phyloP scores from a whole-genome alignment of 2,888 invertebrate species.

The Heliconius cydno region DNA sequence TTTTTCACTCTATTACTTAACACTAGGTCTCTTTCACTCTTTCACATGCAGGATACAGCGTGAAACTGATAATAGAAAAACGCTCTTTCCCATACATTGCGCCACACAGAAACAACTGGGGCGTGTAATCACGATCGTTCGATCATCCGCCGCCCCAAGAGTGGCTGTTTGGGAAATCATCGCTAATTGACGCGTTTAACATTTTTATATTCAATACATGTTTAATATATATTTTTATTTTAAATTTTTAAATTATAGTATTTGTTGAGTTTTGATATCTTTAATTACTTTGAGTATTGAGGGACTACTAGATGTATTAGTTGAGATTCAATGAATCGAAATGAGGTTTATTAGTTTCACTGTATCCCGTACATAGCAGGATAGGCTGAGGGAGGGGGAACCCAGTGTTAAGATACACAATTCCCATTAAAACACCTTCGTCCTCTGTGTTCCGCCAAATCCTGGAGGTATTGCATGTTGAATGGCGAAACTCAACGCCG shows the following conservation, averaged over 20 bases:
- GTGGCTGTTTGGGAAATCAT: conserved; percentile 49
- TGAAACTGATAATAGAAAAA: not conserved
- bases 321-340: too few relatives aligned
- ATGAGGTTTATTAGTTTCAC: too few relatives aligned
- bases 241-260: not conserved
- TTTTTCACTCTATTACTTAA: not conserved
- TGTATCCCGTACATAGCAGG: too few relatives aligned
- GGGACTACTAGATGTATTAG: not conserved
- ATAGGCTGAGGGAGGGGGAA: too few relatives aligned
- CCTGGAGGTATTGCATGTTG: too few relatives aligned
- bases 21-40: not conserved
- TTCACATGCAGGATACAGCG: not conserved
- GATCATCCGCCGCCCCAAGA: conserved; percentile 48
- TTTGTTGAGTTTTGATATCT: not conserved
- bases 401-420: too few relatives aligned
- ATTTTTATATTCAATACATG: conserved; percentile 39
- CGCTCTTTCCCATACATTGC: conserved; percentile 16
- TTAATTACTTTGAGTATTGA: not conserved
- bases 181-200: conserved; percentile 47
- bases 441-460: too few relatives aligned
- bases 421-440: too few relatives aligned
- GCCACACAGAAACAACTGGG: conserved; percentile 43
- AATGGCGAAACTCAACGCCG: too few relatives aligned
- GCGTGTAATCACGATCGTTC: conserved; percentile 50
- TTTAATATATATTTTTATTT: conserved; percentile 22